Evolutionary conservation across 30 jellyfish, hydroid and myxozoan genomes (phyloP), one percentile per base, ranked within the genome.

Genomic region (Hydractinia echinata): DNA sequence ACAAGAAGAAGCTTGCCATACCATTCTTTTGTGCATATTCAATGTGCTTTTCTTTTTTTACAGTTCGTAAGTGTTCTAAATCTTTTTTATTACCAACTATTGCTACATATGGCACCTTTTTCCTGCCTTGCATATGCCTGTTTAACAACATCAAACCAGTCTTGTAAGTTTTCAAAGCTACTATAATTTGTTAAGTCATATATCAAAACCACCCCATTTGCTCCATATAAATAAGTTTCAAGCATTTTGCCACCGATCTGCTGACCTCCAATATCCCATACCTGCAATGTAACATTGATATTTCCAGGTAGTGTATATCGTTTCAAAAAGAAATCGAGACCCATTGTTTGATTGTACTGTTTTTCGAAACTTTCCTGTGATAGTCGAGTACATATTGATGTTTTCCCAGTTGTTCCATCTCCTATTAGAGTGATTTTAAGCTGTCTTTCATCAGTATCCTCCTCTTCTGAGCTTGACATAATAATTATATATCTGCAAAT

Each of bases 231-330:
- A 73, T 93, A 93, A 72, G 99, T 93, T 30, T 93, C 96, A 3
- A 93, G 79, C 99, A 93, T 93, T 83, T 93, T 93, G 50, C 99
- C 99, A 48, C 99, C 96, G 55, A 93, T 86, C 81, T 93, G 99
- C 79, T 93, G 99, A 19, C 99, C 99, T 49, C 99, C 99, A 79
- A 93, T 93, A 76, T 93, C 99, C 99, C 99, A 93, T 3, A 93
- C 99, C 80, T 93, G 99, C 67, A 93, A 54, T 72, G 99, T 93
- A 8, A 86, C 99, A 73, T 84, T 87, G 55, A 84, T 71, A 77
- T 87, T 84, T 54, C 99, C 99, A 55, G 96, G 96, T 74, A 92
- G 54, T 0, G 95, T 73, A 13, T 84, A 51, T 56, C 98, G 68
- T 54, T 87, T 92, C 61, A 92, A 84, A 76, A 92, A 92, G 84